Conservation (phyloP, 2,113 vertebrate species). For the Climacteris rufus region DNA sequence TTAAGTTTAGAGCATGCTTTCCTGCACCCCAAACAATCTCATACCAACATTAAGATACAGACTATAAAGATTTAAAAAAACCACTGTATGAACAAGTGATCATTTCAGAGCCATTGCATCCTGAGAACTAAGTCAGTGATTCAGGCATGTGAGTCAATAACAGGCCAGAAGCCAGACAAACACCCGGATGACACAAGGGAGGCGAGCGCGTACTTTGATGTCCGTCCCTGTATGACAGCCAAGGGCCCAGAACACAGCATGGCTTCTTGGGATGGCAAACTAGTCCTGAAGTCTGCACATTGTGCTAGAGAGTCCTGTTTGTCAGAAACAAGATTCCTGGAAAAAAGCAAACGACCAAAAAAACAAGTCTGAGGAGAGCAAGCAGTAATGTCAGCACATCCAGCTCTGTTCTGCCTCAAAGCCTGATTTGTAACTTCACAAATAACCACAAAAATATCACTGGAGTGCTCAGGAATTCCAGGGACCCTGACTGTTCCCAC, state of each 20-base stretch:
- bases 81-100: not conserved
- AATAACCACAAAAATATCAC: not conserved
- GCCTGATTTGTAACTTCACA: not conserved
- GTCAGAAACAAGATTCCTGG: conserved; percentile 93
- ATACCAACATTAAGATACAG: not conserved
- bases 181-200: accelerated
- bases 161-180: not conserved
- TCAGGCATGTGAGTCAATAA: not conserved
- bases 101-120: not conserved
- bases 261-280: conserved; percentile 86
- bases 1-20: not conserved
- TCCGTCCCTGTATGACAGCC: conserved; percentile 91
- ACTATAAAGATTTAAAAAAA: not conserved
- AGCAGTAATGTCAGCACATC: not conserved
- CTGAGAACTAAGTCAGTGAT: not conserved
- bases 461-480: not conserved
- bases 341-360: not conserved
- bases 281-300: conserved; percentile 94
- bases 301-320: conserved; percentile 92
- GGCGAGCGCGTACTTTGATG: conserved; percentile 80
- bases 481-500: not conserved
- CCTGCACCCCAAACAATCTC: not conserved
- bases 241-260: conserved; percentile 88
- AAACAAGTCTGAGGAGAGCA: not conserved
- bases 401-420: not conserved